Conservation (phyloP, 2,113 vertebrate genomes). For the Melozone crissalis region DNA sequence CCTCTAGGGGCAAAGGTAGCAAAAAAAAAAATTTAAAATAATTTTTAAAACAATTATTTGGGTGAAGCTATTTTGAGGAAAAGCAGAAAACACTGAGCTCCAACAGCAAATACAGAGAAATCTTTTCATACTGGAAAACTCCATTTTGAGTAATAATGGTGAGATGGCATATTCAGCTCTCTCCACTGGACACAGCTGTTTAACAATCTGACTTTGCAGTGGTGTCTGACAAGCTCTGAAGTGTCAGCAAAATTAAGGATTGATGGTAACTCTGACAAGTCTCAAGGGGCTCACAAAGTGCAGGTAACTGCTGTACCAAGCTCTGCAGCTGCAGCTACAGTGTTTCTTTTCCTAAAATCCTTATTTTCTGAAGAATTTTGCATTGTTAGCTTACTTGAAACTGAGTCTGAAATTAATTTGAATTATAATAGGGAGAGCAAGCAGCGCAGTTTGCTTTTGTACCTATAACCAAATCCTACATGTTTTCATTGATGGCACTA, state of each 20-base stretch:
- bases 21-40: not conserved
- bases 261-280: not conserved
- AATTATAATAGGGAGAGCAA: not conserved
- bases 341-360: not conserved
- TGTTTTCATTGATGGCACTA: not conserved
- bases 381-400: not conserved
- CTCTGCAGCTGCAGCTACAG: not conserved
- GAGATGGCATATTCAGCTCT: not conserved
- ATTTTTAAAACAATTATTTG: not conserved
- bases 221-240: not conserved
- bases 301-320: not conserved
- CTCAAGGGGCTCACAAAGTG: not conserved
- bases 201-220: not conserved
- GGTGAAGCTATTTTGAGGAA: not conserved
- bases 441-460: not conserved
- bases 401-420: not conserved
- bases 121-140: not conserved
- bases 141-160: not conserved
- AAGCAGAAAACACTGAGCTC: not conserved
- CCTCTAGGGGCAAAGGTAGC: not conserved
- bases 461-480: accelerated
- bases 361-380: not conserved
- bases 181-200: not conserved
- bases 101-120: not conserved
- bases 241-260: not conserved